A percentile compares a stretch with the other conserved stretches of the same genome.
These are phyloP conservation scores for Chelonia mydas DNA, from an alignment of 2,797 vertebrate genomes.

Conservation along the genomic window DNA sequence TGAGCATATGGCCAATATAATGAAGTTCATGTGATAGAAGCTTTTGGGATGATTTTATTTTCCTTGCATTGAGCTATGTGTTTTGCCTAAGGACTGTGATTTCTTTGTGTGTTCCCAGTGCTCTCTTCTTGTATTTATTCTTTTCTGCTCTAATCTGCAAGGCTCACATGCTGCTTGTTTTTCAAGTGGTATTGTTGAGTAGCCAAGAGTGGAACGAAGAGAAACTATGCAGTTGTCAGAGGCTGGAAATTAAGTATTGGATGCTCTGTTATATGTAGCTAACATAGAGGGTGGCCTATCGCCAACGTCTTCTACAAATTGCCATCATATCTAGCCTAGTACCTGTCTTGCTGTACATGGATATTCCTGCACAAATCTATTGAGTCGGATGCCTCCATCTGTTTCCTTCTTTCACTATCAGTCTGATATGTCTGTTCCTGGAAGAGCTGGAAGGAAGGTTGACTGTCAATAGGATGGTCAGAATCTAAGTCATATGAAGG, in stretches of 20 bases:
- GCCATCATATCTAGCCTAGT: background rate
- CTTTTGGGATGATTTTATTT: constrained; percentile 37
- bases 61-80: background rate
- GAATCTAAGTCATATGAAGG: background rate
- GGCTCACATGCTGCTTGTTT: constrained; percentile 12
- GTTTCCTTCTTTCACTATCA: background rate
- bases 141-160: background rate
- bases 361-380: background rate
- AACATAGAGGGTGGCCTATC: background rate
- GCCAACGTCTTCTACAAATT: constrained; percentile 44
- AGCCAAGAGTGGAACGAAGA: background rate
- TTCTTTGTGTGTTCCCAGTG: background rate
- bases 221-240: background rate
- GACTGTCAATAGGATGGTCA: background rate
- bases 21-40: constrained; percentile 40
- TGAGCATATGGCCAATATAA: constrained; percentile 4
- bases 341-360: background rate
- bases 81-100: background rate
- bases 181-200: constrained; percentile 47
- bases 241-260: constrained; percentile 39
- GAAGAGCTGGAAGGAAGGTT: background rate
- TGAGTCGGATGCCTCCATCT: background rate
- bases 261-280: background rate
- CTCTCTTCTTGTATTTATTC: background rate
- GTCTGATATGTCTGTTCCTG: background rate